Base-by-base conservation (phyloP, 2,888 invertebrate genomes). In the Thysanoteuthis rhombus region DNA sequence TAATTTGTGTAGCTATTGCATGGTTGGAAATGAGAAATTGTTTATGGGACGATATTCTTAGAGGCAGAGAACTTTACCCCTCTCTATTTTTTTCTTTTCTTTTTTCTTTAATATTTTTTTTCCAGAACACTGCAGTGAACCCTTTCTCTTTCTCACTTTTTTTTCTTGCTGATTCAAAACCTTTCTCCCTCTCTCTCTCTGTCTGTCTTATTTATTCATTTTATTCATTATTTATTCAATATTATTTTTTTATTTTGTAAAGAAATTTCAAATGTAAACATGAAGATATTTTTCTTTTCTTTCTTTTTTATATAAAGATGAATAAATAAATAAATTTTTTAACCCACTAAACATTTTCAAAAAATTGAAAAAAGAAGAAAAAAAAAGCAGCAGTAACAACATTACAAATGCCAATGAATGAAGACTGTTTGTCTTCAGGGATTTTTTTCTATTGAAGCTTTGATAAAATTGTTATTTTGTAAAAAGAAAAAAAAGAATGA, bases 191-290 rank as follows among this genome's bases (percentile, higher is more conserved):
- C 52, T 52, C 52, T 5, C 52, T 19, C 32, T 5, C 75, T n/a
- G 10, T n/a, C 75, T n/a, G n/a, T 75, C 75, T 75, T n/a, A n/a
- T 36, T n/a, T 36, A 16, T 75, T 75, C 75, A 36, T 75, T 75
- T 75, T 75, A 75, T 75, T 75, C n/a, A 75, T 75, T 75, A 75
- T 75, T 75, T 75, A n/a, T 75, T 75, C n/a, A 75, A 75, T 75
- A 75, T n/a, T 75, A 75, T 75, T 75, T 75, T 75, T 75, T 75
- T n/a, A 75, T 75, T 75, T 75, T 75, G 75, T 75, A 75, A 75
- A 75, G n/a, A 75, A n/a, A 75, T 75, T 75, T n/a, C n/a, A 75
- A 75, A 75, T 75, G n/a, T 75, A 75, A 75, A 75, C 75, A 75
- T 36, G n/a, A 75, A 75, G 75, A 75, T 75, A 75, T 75, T 75